Evolutionary conservation across 2,888 invertebrate genomes (phyloP), one percentile per base, ranked within the genome.

Genomic region (Andrena bucephala): DNA sequence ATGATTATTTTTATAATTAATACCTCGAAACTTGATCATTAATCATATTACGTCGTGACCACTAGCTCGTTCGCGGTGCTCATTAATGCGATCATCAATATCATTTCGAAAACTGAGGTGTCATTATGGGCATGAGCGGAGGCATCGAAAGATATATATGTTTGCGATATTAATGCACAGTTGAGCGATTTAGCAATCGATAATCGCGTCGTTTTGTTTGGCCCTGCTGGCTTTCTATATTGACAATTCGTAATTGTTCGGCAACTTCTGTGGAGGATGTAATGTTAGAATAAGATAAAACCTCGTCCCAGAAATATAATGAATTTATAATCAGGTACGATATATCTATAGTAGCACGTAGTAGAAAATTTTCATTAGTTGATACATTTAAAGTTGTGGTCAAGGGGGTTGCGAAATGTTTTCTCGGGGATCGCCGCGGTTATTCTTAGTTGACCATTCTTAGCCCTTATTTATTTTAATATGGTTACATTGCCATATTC

Each of bases 1-100:
- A 63, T 81, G 82, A 87, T 86, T 86, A 85, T 82, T 85, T 86
- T 82, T 87, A 72, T 85, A 82, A 86, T 87, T 85, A 87, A 86
- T 86, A 83, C 68, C 76, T 79, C 79, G 87, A 77, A 87, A 85
- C 79, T 85, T 79, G 86, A 75, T 83, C 75, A 78, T 84, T 87
- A 86, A 87, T 87, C 83, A 87, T 74, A 87, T 80, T 76, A 83
- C 82, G 76, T 62, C 52, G 76, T 54, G 59, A n/a, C 27, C 74
- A 50, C 27, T 42, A 69, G 33, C 70, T 54, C 52, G 70, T 20
- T 83, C 82, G 62, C 20, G 77, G 29, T 54, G 74, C 75, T 75
- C 84, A 66, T 84, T 83, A 74, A 84, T 83, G 77, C 73, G 73
- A 57, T 73, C 82, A 73, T 81, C 82, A 52, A 77, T 83, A 74